A percentile compares a stretch with the other conserved stretches of the same genome.
Evolutionary conservation across 2,797 vertebrate genomes (phyloP).

Genomic region (Perodicticus potto): DNA sequence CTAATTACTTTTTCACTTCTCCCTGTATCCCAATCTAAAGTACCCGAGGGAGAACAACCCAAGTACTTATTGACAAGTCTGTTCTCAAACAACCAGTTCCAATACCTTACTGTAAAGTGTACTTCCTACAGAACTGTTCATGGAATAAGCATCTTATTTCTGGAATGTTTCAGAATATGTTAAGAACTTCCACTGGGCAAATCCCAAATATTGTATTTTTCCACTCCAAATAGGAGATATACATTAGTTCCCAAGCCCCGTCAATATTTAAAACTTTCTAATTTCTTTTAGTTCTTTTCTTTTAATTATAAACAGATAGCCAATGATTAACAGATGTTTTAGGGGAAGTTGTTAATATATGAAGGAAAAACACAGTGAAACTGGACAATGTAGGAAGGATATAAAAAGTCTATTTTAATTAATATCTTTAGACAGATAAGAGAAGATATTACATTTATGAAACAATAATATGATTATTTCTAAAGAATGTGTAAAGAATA

Average conservation of each 20-base stretch:
- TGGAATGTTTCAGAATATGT: not conserved
- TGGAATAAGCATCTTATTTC: not conserved
- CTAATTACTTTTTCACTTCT: not conserved
- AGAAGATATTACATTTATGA: not conserved
- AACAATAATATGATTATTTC: not conserved
- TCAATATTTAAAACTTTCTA: not conserved
- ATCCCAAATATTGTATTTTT: not conserved
- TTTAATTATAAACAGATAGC: not conserved
- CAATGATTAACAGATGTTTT: not conserved
- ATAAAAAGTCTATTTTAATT: not conserved
- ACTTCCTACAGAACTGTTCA: not conserved
- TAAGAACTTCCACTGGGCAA: not conserved
- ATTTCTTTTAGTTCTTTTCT: not conserved
- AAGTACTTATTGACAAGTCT: not conserved
- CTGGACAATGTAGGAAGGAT: not conserved
- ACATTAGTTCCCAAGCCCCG: not conserved
- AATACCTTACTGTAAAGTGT: not conserved
- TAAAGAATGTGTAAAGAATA: not conserved
- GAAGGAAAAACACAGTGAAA: not conserved
- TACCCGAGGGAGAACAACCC: not conserved
- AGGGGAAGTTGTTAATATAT: not conserved
- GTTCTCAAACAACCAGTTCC: not conserved
- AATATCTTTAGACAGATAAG: not conserved
- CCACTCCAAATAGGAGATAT: not conserved
- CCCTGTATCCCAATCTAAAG: not conserved